phyloP scores from a whole-genome alignment of 2,888 invertebrate genomes.

The Caenorhabditis sp. region DNA sequence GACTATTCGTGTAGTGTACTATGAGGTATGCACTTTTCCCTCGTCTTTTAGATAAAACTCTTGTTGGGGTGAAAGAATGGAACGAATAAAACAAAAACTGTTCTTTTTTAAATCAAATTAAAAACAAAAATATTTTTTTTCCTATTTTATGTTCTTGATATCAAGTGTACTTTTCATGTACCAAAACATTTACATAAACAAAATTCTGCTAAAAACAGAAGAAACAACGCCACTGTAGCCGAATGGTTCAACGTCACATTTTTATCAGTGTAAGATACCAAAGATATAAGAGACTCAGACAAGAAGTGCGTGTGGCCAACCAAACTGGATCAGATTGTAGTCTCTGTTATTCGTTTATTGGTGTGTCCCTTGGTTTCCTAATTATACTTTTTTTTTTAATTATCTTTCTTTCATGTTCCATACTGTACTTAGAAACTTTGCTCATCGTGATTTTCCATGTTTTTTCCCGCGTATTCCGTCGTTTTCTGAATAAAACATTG shows the following conservation, averaged over 20 bases:
- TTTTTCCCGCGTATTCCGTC: neutral
- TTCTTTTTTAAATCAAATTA: too few relatives aligned
- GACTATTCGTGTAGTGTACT: conserved; percentile 29
- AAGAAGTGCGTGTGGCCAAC: neutral
- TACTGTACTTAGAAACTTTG: too few relatives aligned
- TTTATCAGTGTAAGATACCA: conserved; percentile 19
- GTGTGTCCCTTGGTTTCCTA: neutral
- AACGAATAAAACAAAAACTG: too few relatives aligned
- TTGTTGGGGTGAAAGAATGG: too few relatives aligned
- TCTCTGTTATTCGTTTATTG: neutral
- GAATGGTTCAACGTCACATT: conserved; percentile 20
- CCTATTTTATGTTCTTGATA: neutral
- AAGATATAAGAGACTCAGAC: conserved; percentile 19
- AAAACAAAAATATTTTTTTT: neutral
- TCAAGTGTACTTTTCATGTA: too few relatives aligned
- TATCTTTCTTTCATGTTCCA: too few relatives aligned
- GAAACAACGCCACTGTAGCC: conserved; percentile 37
- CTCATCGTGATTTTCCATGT: neutral
- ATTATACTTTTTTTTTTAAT: too few relatives aligned
- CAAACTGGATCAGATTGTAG: conserved; percentile 39
- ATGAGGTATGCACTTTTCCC: conserved; percentile 6
- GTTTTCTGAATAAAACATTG: neutral
- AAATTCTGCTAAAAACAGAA: conserved; percentile 6
- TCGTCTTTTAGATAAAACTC: too few relatives aligned
- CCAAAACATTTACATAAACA: too few relatives aligned